Conservation (phyloP, 2,888 invertebrate genomes). For the Hydrotaea cyrtoneurina region DNA sequence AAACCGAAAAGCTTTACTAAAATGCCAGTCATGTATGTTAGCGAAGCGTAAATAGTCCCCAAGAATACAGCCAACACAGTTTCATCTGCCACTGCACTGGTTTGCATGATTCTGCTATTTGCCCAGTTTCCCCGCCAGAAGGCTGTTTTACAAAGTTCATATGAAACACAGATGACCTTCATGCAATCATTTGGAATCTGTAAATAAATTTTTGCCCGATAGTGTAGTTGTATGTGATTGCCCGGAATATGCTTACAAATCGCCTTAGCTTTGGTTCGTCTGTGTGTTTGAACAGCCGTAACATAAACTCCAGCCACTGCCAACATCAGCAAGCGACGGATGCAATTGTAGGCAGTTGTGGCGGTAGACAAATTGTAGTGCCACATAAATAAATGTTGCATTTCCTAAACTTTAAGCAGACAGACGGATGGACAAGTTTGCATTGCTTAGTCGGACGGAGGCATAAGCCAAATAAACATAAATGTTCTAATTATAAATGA, state of each 20-base stretch:
- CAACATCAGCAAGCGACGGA: background rate
- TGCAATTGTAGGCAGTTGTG: slow-evolving; percentile 23
- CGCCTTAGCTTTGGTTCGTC: slow-evolving; percentile 23
- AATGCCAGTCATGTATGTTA: no score
- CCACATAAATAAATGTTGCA: slow-evolving; percentile 59
- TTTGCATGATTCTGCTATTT: no score
- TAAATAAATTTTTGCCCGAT: background rate
- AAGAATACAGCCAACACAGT: no score
- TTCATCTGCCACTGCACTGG: no score
- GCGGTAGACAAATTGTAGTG: slow-evolving; percentile 60
- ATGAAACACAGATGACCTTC: no score
- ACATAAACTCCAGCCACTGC: background rate
- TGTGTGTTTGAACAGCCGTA: background rate
- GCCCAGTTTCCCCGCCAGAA: no score
- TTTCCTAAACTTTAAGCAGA: slow-evolving; percentile 48
- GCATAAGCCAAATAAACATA: slow-evolving; percentile 52
- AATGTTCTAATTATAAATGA: slow-evolving; percentile 64
- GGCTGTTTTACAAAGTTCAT: no score
- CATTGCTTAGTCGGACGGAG: background rate
- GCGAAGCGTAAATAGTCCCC: no score
- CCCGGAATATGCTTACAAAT: slow-evolving; percentile 40
- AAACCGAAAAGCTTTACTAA: no score
- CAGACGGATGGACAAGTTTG: slow-evolving; percentile 5
- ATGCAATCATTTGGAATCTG: no score
- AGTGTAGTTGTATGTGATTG: slow-evolving; percentile 48